Evolutionary conservation across 2,888 invertebrate genomes (phyloP).

Genomic region (Ophion ellenae): DNA sequence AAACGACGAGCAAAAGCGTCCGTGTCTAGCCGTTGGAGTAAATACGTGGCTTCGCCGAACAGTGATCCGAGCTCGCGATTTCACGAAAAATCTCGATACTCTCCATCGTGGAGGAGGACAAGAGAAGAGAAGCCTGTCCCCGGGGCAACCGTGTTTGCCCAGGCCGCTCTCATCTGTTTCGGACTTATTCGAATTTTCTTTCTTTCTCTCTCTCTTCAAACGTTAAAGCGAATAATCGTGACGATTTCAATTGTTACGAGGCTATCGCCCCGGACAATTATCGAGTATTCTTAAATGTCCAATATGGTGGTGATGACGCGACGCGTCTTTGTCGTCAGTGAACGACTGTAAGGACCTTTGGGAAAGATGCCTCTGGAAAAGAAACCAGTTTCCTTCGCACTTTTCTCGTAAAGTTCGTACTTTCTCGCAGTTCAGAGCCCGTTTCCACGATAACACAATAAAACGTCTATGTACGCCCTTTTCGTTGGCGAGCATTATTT

Average conservation of each 20-base stretch:
- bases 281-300: slow-evolving; percentile 3
- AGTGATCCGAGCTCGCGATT: neutral
- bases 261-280: neutral
- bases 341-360: too few species aligned
- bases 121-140: slow-evolving; percentile 12
- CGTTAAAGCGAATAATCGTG: too few species aligned
- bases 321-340: slow-evolving; percentile 1
- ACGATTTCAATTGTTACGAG: too few species aligned
- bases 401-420: slow-evolving; percentile 17
- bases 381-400: neutral
- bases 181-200: neutral
- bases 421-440: neutral
- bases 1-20: neutral
- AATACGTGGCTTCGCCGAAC: neutral
- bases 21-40: slow-evolving; percentile 3
- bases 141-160: slow-evolving; percentile 19
- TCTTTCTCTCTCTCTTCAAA: neutral
- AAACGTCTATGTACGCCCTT: neutral
- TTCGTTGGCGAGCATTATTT: too few species aligned
- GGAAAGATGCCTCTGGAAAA: too few species aligned
- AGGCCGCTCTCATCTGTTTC: slow-evolving; percentile 4
- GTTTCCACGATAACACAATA: neutral
- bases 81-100: slow-evolving; percentile 5
- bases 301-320: slow-evolving; percentile 18
- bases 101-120: neutral